A percentile compares a stretch with the other conserved stretches of the same genome.
Conservation (phyloP, 2,888 invertebrate genomes). For the Sturmia bella region DNA sequence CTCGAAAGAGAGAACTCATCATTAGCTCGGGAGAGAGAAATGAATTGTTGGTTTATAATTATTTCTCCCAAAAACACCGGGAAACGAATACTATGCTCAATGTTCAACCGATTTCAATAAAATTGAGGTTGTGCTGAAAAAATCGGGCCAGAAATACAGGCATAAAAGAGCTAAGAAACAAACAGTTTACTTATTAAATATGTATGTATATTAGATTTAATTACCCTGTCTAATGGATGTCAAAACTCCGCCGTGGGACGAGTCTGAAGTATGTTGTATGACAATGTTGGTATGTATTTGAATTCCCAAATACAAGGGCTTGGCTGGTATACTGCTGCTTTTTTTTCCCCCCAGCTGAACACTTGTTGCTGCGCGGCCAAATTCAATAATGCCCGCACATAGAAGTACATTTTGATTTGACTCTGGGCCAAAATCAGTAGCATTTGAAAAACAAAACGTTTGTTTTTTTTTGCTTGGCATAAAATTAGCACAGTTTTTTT, state of each 20-base stretch:
- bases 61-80: too few species aligned
- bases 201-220: too few species aligned
- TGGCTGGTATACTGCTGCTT: not conserved
- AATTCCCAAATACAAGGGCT: conserved; percentile 6
- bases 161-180: too few species aligned
- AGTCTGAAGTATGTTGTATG: not conserved
- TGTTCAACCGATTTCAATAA: too few species aligned
- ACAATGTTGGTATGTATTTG: too few species aligned
- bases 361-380: conserved; percentile 6
- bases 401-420: conserved; percentile 23
- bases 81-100: too few species aligned
- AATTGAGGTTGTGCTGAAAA: too few species aligned
- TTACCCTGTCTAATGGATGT: not conserved
- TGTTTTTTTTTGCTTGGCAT: conserved; percentile 1
- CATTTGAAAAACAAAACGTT: not conserved
- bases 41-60: too few species aligned
- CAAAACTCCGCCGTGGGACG: not conserved
- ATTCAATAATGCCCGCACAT: not conserved
- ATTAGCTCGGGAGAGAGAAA: too few species aligned
- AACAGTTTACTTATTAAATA: too few species aligned
- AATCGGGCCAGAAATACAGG: too few species aligned
- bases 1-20: too few species aligned
- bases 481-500: conserved; percentile 35
- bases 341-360: not conserved
- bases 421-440: conserved; percentile 34